Percentiles rank a stretch among this genome's conserved stretches.
These are phyloP conservation scores for Phoenoteleia sp. DNA, from an alignment of 2,888 invertebrate genomes.

Conservation along the genomic window DNA sequence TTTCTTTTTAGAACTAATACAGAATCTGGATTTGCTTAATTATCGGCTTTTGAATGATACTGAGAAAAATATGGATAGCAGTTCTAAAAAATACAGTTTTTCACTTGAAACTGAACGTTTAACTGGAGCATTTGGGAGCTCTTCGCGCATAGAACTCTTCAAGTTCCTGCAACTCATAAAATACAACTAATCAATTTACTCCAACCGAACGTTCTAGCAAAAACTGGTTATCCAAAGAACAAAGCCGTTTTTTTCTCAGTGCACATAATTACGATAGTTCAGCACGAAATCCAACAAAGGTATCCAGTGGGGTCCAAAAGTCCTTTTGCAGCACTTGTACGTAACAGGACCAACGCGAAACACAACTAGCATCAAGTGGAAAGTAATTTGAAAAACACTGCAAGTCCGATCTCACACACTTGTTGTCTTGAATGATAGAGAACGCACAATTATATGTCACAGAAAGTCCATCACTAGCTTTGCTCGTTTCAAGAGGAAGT, in stretches of 20 bases:
- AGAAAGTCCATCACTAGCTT: constrained; percentile 21
- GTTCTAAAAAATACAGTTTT: too few relatives aligned
- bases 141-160: too few relatives aligned
- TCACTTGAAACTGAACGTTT: too few relatives aligned
- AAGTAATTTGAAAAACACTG: constrained; percentile 21
- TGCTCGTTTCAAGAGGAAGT: not conserved
- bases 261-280: constrained; percentile 17
- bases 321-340: constrained; percentile 47
- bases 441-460: constrained; percentile 44
- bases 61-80: too few relatives aligned
- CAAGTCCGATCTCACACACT: constrained; percentile 46
- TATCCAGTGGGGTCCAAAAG: constrained; percentile 49
- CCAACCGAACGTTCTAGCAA: too few relatives aligned
- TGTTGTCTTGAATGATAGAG: constrained; percentile 23
- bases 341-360: constrained; percentile 33
- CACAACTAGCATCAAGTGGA: constrained; percentile 21
- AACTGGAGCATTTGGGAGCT: too few relatives aligned
- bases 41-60: too few relatives aligned
- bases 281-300: constrained; percentile 41
- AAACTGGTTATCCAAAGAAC: not conserved
- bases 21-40: too few relatives aligned
- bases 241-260: not conserved
- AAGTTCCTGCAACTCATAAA: too few relatives aligned
- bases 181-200: too few relatives aligned
- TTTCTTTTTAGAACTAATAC: too few relatives aligned